These are phyloP conservation scores for Microctenopoma lineatum DNA, from an alignment of 2,797 vertebrate genomes.

Conservation along the genomic window DNA sequence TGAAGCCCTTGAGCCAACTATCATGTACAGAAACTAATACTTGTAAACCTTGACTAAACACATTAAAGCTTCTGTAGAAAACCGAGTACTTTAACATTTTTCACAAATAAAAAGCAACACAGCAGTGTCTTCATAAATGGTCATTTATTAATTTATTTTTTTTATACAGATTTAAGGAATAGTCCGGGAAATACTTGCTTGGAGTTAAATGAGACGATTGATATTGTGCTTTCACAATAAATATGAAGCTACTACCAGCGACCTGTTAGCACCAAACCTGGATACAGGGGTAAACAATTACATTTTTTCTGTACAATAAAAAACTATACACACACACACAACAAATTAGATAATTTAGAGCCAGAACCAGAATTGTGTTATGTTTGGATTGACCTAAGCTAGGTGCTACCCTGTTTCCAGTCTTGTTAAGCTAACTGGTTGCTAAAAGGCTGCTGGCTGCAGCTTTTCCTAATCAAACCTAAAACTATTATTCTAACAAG, in stretches of 20 bases:
- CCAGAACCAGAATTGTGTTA: not conserved
- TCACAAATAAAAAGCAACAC: slow-evolving; percentile 61
- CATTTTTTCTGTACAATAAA: no score
- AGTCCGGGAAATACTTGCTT: not conserved
- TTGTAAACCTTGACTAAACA: slow-evolving; percentile 56
- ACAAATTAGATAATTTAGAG: not conserved
- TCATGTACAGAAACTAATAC: slow-evolving; percentile 55
- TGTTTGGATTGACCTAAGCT: not conserved
- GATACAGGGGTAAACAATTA: not conserved
- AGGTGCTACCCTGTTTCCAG: not conserved
- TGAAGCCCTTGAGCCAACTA: slow-evolving; percentile 33
- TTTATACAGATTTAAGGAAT: slow-evolving; percentile 22
- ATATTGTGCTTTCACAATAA: not conserved
- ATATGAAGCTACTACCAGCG: slow-evolving; percentile 1
- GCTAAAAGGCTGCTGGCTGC: not conserved
- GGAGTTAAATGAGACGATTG: not conserved
- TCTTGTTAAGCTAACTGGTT: not conserved
- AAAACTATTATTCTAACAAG: not conserved
- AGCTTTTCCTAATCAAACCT: not conserved
- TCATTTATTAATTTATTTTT: slow-evolving; percentile 61
- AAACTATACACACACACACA: not conserved
- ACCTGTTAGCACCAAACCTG: not conserved
- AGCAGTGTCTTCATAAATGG: slow-evolving; percentile 42
- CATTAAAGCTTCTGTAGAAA: slow-evolving; percentile 85
- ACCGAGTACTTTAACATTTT: slow-evolving; percentile 54